Percentiles rank a stretch among this genome's conserved stretches.
Evolutionary conservation across 2,113 vertebrate species (phyloP).

Genomic region (Silurus meridionalis): DNA sequence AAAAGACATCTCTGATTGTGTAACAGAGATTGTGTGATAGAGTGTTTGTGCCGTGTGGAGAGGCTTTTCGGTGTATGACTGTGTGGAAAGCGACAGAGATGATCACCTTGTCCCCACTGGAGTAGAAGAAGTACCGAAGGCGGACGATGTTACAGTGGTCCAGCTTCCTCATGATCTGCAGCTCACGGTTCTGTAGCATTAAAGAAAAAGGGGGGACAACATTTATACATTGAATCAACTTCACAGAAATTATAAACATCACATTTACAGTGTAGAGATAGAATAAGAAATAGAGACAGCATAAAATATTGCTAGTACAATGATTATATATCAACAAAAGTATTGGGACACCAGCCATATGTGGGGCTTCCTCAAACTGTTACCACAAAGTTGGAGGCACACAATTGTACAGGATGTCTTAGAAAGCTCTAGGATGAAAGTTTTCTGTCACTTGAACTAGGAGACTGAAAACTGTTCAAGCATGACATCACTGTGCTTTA

Average conservation of each 20-base stretch:
- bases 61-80: background rate
- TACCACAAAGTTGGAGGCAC: too few relatives aligned
- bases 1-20: too few relatives aligned
- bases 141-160: constrained; percentile 99
- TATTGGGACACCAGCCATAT: too few relatives aligned
- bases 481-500: too few relatives aligned
- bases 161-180: constrained; percentile 99
- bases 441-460: too few relatives aligned
- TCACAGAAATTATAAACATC: background rate
- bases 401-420: too few relatives aligned
- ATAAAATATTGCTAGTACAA: too few relatives aligned
- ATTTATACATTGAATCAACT: background rate
- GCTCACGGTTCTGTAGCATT: constrained; percentile 90
- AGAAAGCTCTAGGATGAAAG: too few relatives aligned
- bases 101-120: constrained; percentile 97
- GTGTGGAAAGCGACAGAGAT: background rate
- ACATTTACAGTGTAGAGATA: background rate
- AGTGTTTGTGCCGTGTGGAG: background rate
- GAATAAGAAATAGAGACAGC: background rate
- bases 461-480: too few relatives aligned
- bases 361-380: too few relatives aligned
- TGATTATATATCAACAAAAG: too few relatives aligned
- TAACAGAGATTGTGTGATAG: background rate
- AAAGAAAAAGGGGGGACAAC: constrained; percentile 23
- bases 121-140: constrained; percentile 99